phyloP scores from a whole-genome alignment of 1,140 invertebrate species.

The Bombyx mori region ASM3026992v2 NC_085131.1:11124501-11125000 shows the following conservation, averaged over 20 bases:
- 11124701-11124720: constrained; percentile 31
- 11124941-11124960: too few relatives aligned
- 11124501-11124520: constrained; percentile 15
- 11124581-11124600: constrained; percentile 44
- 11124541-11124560: constrained; percentile 35
- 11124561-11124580: constrained; percentile 56
- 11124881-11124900: constrained; percentile 61
- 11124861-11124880: constrained; percentile 21
- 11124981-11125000: too few relatives aligned
- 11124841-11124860: constrained; percentile 16
- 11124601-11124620: constrained; percentile 54
- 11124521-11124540: constrained; percentile 14
- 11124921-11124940: constrained; percentile 29
- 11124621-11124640: constrained; percentile 29
- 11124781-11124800: constrained; percentile 43
- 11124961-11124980: too few relatives aligned
- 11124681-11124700: constrained; percentile 39
- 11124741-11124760: constrained; percentile 30
- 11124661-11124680: constrained; percentile 36
- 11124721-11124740: constrained; percentile 33
- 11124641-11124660: constrained; percentile 24
- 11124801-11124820: constrained; percentile 30
- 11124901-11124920: constrained; percentile 58
- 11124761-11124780: constrained; percentile 15
- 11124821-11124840: constrained; percentile 8